phyloP scores from a whole-genome alignment of 2,113 vertebrate genomes.

The Mormoops blainvillei region DNA sequence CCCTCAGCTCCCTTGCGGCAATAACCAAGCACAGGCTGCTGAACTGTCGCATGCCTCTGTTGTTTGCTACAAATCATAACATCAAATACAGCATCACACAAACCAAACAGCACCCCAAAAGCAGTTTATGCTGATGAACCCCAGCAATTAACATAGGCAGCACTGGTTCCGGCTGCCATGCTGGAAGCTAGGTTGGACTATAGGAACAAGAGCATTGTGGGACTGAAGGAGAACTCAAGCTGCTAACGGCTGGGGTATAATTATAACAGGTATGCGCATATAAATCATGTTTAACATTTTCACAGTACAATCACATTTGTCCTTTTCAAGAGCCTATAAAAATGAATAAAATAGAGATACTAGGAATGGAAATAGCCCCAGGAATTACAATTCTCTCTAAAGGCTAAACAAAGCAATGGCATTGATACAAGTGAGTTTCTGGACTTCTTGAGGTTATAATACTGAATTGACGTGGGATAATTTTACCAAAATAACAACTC shows the following conservation, averaged over 20 bases:
- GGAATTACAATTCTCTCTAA: neutral
- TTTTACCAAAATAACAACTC: constrained; percentile 15
- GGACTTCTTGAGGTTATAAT: neutral
- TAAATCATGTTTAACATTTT: constrained; percentile 39
- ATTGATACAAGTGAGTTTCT: neutral
- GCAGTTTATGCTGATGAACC: constrained; percentile 49
- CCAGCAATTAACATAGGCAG: constrained; percentile 18
- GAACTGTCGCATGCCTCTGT: neutral
- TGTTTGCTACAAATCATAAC: constrained; percentile 45
- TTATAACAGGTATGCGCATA: neutral
- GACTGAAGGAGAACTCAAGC: neutral
- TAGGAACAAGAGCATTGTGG: neutral
- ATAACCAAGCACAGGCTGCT: constrained; percentile 17
- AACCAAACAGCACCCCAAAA: constrained; percentile 36
- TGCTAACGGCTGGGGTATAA: neutral
- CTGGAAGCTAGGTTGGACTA: neutral
- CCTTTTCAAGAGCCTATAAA: neutral
- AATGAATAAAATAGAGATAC: neutral
- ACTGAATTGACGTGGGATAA: neutral
- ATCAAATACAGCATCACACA: constrained; percentile 32
- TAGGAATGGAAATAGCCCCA: neutral
- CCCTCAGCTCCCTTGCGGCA: constrained; percentile 47
- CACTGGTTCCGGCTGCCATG: neutral
- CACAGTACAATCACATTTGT: neutral
- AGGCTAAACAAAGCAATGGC: constrained; percentile 33